A percentile compares a stretch with the other conserved stretches of the same genome.
Conservation (phyloP, 2,113 vertebrate species). For the Pavo muticus region DNA sequence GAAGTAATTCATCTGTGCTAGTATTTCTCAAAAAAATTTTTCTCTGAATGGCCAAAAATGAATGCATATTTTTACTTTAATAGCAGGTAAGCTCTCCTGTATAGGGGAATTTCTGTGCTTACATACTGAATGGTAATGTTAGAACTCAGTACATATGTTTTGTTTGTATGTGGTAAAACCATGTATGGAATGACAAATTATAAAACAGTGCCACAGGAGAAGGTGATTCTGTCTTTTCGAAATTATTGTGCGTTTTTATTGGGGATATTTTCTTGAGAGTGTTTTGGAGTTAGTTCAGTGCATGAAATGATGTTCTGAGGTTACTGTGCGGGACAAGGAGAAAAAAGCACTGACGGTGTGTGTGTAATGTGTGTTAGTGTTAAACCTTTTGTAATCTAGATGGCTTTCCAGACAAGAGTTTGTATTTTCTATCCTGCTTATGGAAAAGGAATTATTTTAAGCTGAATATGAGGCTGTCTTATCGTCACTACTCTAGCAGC, state of each 20-base stretch:
- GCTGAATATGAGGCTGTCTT: background rate
- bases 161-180: background rate
- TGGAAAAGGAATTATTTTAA: background rate
- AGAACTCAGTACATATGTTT: rapidly evolving
- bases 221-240: background rate
- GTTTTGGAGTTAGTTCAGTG: background rate
- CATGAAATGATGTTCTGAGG: background rate
- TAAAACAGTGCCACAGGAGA: background rate
- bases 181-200: background rate
- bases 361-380: background rate
- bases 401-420: background rate
- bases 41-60: background rate
- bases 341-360: background rate
- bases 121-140: background rate
- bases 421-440: background rate
- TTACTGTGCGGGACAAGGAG: background rate
- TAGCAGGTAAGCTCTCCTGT: background rate
- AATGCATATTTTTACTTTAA: background rate
- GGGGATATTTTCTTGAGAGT: background rate
- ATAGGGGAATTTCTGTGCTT: background rate
- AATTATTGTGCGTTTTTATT: background rate
- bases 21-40: background rate
- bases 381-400: background rate
- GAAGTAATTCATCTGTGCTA: background rate
- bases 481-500: background rate